Evolutionary conservation across 2,797 vertebrate species (phyloP).

Genomic region (Tympanoctomys barrerae): DNA sequence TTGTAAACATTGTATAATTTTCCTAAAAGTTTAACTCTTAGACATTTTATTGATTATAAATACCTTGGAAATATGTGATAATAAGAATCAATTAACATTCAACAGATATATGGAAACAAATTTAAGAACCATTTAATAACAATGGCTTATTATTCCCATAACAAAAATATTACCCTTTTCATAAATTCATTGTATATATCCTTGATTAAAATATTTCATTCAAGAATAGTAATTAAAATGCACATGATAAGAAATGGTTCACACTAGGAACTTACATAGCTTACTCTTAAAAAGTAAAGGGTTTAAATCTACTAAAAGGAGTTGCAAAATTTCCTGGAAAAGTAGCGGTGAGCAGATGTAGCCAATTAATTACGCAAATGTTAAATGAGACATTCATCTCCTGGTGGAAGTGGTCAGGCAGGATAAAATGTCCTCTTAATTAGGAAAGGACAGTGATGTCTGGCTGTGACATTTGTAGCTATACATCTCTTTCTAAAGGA

Average conservation of each 20-base stretch:
- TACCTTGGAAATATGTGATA: not conserved
- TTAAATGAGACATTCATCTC: slow-evolving; percentile 33
- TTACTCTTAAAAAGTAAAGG: not conserved
- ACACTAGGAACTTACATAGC: not conserved
- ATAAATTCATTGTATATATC: not conserved
- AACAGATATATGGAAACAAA: not conserved
- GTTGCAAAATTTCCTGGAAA: not conserved
- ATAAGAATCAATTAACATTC: slow-evolving; percentile 8
- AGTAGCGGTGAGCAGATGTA: not conserved
- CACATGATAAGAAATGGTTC: not conserved
- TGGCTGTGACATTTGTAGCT: not conserved
- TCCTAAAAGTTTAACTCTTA: not conserved
- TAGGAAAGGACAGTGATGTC: not conserved
- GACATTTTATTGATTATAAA: slow-evolving; percentile 16
- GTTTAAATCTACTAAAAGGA: slow-evolving; percentile 2
- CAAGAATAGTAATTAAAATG: slow-evolving; percentile 12
- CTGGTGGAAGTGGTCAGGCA: slow-evolving; percentile 22
- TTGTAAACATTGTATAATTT: not conserved
- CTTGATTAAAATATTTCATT: not conserved
- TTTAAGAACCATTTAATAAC: not conserved
- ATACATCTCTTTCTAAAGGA: not conserved
- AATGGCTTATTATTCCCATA: not conserved
- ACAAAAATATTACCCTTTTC: not conserved
- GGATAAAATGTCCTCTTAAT: slow-evolving; percentile 58
- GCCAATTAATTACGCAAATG: slow-evolving; percentile 46